Base-by-base conservation (phyloP, 1,140 invertebrate species). In the Aradophagus sp. region DNA sequence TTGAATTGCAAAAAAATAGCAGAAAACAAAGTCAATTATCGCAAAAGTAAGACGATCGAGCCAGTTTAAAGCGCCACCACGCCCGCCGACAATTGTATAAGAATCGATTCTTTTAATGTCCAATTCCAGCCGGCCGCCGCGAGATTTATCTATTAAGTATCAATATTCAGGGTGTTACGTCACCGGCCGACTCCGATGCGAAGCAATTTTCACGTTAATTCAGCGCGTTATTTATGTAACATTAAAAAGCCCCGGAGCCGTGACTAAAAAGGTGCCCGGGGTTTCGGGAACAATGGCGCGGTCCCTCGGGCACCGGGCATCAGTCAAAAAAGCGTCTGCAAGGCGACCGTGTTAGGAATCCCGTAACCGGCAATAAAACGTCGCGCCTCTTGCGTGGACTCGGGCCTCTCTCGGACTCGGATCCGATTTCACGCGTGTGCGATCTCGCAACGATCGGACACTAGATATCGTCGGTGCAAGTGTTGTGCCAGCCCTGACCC, bases 361-460 rank as follows among this genome's bases (percentile, higher is more conserved):
- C 34, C 42, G 42, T 62, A 62, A 67, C 35, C 34, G 34, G 45
- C 48, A 52, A 52, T 45, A 61, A 65, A 44, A 62, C 34, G 55
- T 50, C 50, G 32, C 17, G 53, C 47, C 48, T 55, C 52, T 61
- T 41, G 56, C 55, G 44, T 62, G 32, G 29, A 52, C 26, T 48
- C 35, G 38, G 14, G 27, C 0, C 41, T 48, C 41, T 34, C 17
- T 48, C 52, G 35, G 45, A n/a, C n/a, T 59, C 55, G 68, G 59
- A 72, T 72, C 63, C 52, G 62, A 73, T 73, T 73, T 73, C 70
- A 73, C 56, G 70, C 50, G 56, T 62, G 71, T 69, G 71, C 50
- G 59, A 71, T 63, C 62, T 67, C 41, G 48, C 41, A 38, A 39
- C 39, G 47, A 75, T 58, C 69, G 52, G 69, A 65, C 48, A 58